phyloP scores from a whole-genome alignment of 2,797 vertebrate genomes.

The Girardinus metallicus region DNA sequence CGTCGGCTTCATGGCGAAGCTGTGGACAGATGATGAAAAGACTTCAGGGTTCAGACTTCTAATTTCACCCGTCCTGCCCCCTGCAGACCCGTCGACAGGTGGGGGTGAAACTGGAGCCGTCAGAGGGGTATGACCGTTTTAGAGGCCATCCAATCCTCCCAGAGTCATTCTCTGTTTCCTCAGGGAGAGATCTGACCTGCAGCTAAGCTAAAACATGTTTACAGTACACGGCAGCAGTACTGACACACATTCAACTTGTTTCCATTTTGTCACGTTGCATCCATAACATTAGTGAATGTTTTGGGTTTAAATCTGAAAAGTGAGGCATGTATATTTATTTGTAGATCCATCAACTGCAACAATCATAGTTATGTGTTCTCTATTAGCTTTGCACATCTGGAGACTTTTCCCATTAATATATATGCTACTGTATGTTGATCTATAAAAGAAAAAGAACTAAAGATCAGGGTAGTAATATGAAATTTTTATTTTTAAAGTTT shows the following conservation, averaged over 20 bases:
- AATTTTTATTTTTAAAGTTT: neutral
- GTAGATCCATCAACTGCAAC: neutral
- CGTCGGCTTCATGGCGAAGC: constrained; percentile 6
- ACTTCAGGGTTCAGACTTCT: constrained; percentile 13
- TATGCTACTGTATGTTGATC: neutral
- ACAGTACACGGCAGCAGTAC: neutral
- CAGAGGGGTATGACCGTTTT: constrained; percentile 8
- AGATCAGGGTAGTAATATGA: neutral
- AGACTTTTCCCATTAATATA: neutral
- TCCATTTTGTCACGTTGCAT: neutral
- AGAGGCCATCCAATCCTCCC: constrained; percentile 47
- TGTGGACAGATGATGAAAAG: constrained; percentile 52
- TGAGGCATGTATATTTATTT: neutral
- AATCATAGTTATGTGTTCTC: neutral
- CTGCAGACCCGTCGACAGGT: neutral
- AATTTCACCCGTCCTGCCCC: neutral
- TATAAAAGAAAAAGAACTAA: neutral
- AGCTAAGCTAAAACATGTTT: neutral
- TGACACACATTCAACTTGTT: neutral
- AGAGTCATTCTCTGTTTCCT: constrained; percentile 17
- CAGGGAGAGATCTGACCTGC: constrained; percentile 29
- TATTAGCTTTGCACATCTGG: neutral
- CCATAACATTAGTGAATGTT: neutral
- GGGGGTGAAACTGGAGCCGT: constrained; percentile 58
- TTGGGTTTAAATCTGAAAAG: neutral